Evolutionary conservation across 2,797 vertebrate genomes (phyloP).

Genomic region (Etheostoma perlongum): DNA sequence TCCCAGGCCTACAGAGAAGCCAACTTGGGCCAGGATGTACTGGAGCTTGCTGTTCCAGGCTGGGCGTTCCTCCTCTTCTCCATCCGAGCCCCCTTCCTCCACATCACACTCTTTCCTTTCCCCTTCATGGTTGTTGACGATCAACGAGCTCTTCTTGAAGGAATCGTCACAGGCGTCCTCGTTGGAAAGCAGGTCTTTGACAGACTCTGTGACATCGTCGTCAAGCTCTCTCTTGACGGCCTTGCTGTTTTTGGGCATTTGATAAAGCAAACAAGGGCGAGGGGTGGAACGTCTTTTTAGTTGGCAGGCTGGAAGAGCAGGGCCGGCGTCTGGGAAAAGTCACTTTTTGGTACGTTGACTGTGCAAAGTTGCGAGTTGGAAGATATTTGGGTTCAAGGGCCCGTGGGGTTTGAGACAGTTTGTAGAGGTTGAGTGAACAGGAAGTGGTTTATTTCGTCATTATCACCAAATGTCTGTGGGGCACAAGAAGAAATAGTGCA

Average conservation of each 20-base stretch:
- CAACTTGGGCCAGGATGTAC: constrained; percentile 98
- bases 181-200: constrained; percentile 97
- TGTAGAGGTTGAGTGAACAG: constrained; percentile 41
- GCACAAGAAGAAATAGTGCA: constrained; percentile 28
- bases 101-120: constrained; percentile 77
- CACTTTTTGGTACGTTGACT: constrained; percentile 13
- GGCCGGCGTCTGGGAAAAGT: constrained; percentile 34
- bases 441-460: constrained; percentile 78
- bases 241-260: constrained; percentile 99
- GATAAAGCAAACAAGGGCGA: constrained; percentile 80
- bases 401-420: constrained; percentile 40
- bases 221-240: constrained; percentile 96
- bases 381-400: constrained; percentile 17
- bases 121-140: constrained; percentile 85
- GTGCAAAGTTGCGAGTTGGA: constrained; percentile 13
- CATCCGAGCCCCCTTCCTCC: constrained; percentile 76
- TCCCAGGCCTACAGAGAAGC: constrained; percentile 98
- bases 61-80: constrained; percentile 92
- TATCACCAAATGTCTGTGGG: constrained; percentile 75
- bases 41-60: constrained; percentile 98
- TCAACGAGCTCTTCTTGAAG: constrained; percentile 95
- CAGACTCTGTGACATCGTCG: constrained; percentile 96
- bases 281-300: constrained; percentile 76
- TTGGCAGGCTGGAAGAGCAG: constrained; percentile 30
- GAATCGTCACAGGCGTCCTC: constrained; percentile 94